Base-by-base conservation (phyloP, 2,888 invertebrate genomes). In the Erebia epiphron region DNA sequence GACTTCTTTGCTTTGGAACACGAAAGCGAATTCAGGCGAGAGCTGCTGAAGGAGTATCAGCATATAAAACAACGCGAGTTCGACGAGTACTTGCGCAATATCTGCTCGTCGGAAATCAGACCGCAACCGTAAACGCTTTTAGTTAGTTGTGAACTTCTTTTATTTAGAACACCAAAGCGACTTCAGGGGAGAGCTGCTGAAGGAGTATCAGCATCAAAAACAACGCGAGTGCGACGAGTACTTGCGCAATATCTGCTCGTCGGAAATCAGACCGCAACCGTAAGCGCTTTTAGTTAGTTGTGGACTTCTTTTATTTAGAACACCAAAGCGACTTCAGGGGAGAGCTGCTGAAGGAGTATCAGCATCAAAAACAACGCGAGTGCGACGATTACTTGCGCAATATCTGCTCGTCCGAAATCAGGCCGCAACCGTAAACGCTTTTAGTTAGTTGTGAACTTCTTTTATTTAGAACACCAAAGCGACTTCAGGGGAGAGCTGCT, bases 151-250 rank as follows among this genome's bases (percentile, higher is more conserved):
- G 21, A 2, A 21, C 21, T 21, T 21, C 21, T 21, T 21, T 21
- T 21, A 1, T 21, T 21, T 21, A 21, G 21, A 21, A 21, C 21
- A 21, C 60, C 90, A 89, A 80, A 83, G 92, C 75, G 81, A 91
- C 75, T 92, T 92, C 77, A 83, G 94, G 73, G 95, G 96, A 63
- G 97, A 97, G 82, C 88, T 97, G 71, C 94, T 97, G 79, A 96
- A 96, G 81, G 97, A 97, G 83, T 97, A 96, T 83, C 97, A 97
- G 85, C 95, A 96, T 77, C 96, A 96, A 80, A 96, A 96, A 81
- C 96, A 96, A 84, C 94, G 95, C 65, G 93, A 92, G 82, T 92
- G 92, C 78, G 92, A 93, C 79, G 92, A 91, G 76, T 93, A 93
- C 78, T 79, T 93, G 4, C 87, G 92, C 66, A 92, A 90, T 80